Evolutionary conservation across 2,797 vertebrate species (phyloP), one percentile per base, ranked within the genome.

Genomic region (Catamblyrhynchus diadema): DNA sequence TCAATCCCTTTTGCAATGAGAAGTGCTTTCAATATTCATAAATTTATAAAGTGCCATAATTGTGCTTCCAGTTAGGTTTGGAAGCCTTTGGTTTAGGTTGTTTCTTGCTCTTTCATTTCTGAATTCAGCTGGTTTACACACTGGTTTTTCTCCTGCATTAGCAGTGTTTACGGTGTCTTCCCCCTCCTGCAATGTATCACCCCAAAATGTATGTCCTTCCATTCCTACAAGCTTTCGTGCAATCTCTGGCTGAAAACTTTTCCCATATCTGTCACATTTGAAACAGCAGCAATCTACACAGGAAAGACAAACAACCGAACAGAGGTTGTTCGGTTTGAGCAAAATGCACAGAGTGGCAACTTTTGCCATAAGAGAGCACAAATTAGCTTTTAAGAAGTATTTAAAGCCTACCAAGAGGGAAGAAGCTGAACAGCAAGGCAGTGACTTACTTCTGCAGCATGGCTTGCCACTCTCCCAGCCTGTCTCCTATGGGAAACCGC

Each of bases 401-500:
- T 35, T 48, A 18, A 71, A 88, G 53, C 16, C n/a, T 48, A 60
- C 19, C 7, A 69, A 70, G 48, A 61, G 0, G 2, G 24, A 82
- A 89, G 67, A 41, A 78, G 86, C 60, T 48, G n/a, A 79, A 61
- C 25, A 95, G 3, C 25, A 57, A 73, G 57, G 64, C 44, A 53
- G 79, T 27, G 93, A 98, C 98, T 98, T 98, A 99, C 99, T 99
- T 99, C 97, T 99, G 99, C 93, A 99, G 98, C 97, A 99, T 99
- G 16, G 99, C 98, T 97, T 99, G 99, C 99, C 99, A 99, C 97
- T 99, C 99, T 56, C 99, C 99, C 87, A 99, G 98, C 91, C 98
- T 98, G 98, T 99, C 99, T 96, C 99, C 99, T 32, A 99, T 99
- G 91, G 99, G 99, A 94, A 99, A 99, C 88, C 99, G 98, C 64